phyloP scores from a whole-genome alignment of 2,113 vertebrate species.

The Saguinus imperator region DNA sequence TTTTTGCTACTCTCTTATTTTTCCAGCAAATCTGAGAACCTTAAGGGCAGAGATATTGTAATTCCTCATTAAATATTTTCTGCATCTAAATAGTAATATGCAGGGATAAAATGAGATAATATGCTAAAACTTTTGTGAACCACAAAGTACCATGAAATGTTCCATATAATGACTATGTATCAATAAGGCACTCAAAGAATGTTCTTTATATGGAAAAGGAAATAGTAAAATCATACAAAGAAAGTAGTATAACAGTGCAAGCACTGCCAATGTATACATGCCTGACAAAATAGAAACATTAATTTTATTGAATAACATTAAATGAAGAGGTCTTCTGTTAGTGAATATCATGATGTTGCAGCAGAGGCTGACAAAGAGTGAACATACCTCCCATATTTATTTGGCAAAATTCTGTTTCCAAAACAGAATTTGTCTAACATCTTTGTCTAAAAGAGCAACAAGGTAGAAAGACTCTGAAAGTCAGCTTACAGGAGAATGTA shows the following conservation, averaged over 20 bases:
- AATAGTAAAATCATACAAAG: background rate
- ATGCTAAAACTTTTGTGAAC: background rate
- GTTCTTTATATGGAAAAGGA: background rate
- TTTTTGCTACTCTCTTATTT: background rate
- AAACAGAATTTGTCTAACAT: background rate
- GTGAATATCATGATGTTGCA: background rate
- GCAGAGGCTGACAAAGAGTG: background rate
- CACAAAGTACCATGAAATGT: background rate
- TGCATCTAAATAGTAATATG: background rate
- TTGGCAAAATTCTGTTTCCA: background rate
- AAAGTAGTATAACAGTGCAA: background rate
- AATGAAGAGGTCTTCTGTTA: background rate
- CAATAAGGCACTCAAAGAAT: background rate
- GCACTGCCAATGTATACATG: background rate
- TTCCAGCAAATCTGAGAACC: background rate
- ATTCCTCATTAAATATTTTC: background rate
- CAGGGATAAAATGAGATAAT: background rate
- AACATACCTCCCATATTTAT: accelerated
- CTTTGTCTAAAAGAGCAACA: background rate
- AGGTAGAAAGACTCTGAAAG: background rate
- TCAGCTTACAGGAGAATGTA: background rate
- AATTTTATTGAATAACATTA: background rate
- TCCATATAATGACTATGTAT: background rate
- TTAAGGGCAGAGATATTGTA: background rate
- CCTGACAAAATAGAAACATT: background rate